A percentile compares a stretch with the other conserved stretches of the same genome.
phyloP scores from a whole-genome alignment of 2,113 vertebrate genomes.

The Passer domesticus region DNA sequence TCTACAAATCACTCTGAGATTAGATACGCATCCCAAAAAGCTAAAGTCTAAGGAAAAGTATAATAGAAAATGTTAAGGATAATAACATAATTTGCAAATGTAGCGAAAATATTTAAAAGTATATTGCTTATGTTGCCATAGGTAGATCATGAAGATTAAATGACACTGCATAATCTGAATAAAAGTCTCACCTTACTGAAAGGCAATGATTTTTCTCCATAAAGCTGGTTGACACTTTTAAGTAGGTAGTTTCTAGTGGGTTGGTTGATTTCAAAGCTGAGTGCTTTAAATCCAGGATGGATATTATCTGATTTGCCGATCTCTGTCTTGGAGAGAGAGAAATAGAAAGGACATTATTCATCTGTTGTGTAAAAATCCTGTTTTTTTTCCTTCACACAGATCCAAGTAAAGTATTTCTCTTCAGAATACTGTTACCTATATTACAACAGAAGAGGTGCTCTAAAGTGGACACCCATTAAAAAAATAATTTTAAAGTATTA shows the following conservation, averaged over 20 bases:
- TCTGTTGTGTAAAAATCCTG: background rate
- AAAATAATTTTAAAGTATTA: background rate
- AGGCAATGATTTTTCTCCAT: slow-evolving; percentile 59
- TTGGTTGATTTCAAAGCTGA: slow-evolving; percentile 65
- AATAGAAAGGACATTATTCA: background rate
- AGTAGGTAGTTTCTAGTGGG: slow-evolving; percentile 57
- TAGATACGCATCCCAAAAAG: background rate
- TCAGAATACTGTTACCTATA: background rate
- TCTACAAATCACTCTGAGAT: background rate
- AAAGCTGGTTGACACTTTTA: slow-evolving; percentile 68
- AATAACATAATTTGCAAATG: background rate
- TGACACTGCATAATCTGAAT: background rate
- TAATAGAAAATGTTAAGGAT: background rate
- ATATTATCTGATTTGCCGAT: slow-evolving; percentile 18
- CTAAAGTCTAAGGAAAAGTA: background rate
- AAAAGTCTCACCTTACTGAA: slow-evolving; percentile 45
- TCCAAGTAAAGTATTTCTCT: background rate
- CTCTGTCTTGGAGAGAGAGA: slow-evolving; percentile 22
- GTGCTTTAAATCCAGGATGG: slow-evolving; percentile 50
- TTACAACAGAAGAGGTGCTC: background rate
- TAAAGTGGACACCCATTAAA: background rate
- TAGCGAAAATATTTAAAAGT: background rate
- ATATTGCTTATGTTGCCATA: background rate
- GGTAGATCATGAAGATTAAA: background rate
- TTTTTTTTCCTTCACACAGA: background rate